Evolutionary conservation across 2,797 vertebrate genomes (phyloP).

Genomic region (Telmatherina bonti): DNA sequence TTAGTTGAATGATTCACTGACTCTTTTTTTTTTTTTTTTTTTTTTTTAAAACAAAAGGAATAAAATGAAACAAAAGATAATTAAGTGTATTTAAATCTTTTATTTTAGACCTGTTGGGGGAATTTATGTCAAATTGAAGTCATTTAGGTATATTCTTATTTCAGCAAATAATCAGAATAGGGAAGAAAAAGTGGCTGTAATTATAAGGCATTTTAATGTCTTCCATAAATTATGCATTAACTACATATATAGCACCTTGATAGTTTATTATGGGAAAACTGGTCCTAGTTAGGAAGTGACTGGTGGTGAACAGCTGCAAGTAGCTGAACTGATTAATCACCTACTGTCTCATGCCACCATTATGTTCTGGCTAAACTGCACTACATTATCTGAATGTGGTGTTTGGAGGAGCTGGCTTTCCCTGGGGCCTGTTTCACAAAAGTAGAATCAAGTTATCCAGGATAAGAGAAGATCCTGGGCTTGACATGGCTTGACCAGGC

Average conservation of each 20-base stretch:
- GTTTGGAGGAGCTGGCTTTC: slow-evolving; percentile 30
- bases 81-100: too few species aligned
- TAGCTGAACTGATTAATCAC: slow-evolving; percentile 7
- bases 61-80: too few species aligned
- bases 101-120: too few species aligned
- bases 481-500: too few species aligned
- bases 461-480: not conserved
- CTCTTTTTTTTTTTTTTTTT: too few species aligned
- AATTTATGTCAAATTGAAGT: not conserved
- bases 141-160: not conserved
- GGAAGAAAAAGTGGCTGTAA: too few species aligned
- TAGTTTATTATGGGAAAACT: slow-evolving; percentile 12
- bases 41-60: too few species aligned
- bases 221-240: not conserved
- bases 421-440: not conserved
- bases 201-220: too few species aligned
- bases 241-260: not conserved
- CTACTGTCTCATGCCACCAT: not conserved
- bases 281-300: slow-evolving; percentile 20
- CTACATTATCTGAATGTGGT: slow-evolving; percentile 39
- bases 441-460: not conserved
- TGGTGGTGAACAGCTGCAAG: slow-evolving; percentile 23
- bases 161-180: not conserved
- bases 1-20: not conserved
- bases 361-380: slow-evolving; percentile 26